phyloP scores from a whole-genome alignment of 2,113 vertebrate genomes.

The Cryptoleucopteryx plumbea region DNA sequence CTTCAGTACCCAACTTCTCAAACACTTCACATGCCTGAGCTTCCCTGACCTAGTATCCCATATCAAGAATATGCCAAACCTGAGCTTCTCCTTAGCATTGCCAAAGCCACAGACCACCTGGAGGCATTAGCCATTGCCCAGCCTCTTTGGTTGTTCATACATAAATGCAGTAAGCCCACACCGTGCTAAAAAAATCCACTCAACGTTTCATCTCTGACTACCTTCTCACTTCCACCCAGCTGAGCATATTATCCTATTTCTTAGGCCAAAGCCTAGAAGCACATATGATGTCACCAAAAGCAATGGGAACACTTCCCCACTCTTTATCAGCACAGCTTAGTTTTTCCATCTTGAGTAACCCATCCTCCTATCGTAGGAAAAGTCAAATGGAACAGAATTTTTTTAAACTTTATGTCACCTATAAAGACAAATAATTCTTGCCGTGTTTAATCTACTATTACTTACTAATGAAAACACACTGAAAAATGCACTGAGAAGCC shows the following conservation, averaged over 20 bases:
- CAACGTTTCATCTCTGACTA: background rate
- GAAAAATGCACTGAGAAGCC: slow-evolving; percentile 21
- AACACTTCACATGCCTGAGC: background rate
- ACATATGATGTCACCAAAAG: background rate
- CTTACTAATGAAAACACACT: slow-evolving; percentile 27
- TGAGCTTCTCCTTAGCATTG: background rate
- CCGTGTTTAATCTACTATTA: background rate
- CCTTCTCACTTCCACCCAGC: background rate
- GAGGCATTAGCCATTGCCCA: background rate
- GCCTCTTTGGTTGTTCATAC: background rate
- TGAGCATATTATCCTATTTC: background rate
- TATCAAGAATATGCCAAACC: background rate
- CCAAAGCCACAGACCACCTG: background rate
- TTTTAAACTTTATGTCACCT: slow-evolving; percentile 19
- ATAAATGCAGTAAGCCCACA: background rate
- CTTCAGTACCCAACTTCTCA: background rate
- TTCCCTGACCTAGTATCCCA: background rate
- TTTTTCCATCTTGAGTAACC: slow-evolving; percentile 23
- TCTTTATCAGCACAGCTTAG: slow-evolving; percentile 1
- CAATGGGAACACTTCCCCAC: background rate
- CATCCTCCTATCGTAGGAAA: background rate
- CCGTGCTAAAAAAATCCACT: background rate
- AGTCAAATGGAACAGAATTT: background rate
- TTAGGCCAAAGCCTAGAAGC: background rate
- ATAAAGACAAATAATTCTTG: slow-evolving; percentile 46